A percentile compares a stretch with the other conserved stretches of the same genome.
These are phyloP conservation scores for Calephelis nemesis DNA, from an alignment of 1,140 invertebrate species.

Conservation along the genomic window DNA sequence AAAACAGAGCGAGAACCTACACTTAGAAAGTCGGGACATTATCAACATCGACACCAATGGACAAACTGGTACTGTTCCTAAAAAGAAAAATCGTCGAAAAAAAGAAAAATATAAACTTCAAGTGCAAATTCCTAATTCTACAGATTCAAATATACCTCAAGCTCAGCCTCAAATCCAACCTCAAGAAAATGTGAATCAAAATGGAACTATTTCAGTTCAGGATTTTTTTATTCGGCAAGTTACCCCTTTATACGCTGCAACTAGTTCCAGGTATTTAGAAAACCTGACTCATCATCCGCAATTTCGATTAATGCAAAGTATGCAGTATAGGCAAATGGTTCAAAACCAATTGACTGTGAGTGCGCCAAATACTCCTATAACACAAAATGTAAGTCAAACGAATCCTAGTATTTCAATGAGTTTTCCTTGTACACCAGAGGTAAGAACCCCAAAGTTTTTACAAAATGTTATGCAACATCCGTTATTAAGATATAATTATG, in stretches of 20 bases:
- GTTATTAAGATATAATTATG: slow-evolving; percentile 31
- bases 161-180: slow-evolving; percentile 5
- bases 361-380: slow-evolving; percentile 46
- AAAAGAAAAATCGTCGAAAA: slow-evolving; percentile 56
- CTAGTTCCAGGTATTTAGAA: slow-evolving; percentile 58
- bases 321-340: slow-evolving; percentile 37
- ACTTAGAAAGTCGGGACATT: slow-evolving; percentile 31
- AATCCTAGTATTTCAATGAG: slow-evolving; percentile 28
- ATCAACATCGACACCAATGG: slow-evolving; percentile 9
- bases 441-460: slow-evolving; percentile 48
- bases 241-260: slow-evolving; percentile 52
- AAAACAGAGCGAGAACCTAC: slow-evolving; percentile 34
- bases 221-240: slow-evolving; percentile 52
- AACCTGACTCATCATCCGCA: slow-evolving; percentile 61
- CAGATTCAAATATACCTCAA: slow-evolving; percentile 42
- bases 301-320: slow-evolving; percentile 45
- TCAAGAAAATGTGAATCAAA: slow-evolving; percentile 17
- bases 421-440: slow-evolving; percentile 38
- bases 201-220: slow-evolving; percentile 36
- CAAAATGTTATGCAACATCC: slow-evolving; percentile 70
- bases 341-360: slow-evolving; percentile 36
- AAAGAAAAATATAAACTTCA: slow-evolving; percentile 52
- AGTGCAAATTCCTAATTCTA: slow-evolving; percentile 46
- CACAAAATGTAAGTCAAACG: slow-evolving; percentile 27
- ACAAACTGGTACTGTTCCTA: slow-evolving; percentile 25